These are phyloP conservation scores for Drosophila simulans DNA, from an alignment of 1,140 invertebrate species.

Conservation along the genomic window DNA sequence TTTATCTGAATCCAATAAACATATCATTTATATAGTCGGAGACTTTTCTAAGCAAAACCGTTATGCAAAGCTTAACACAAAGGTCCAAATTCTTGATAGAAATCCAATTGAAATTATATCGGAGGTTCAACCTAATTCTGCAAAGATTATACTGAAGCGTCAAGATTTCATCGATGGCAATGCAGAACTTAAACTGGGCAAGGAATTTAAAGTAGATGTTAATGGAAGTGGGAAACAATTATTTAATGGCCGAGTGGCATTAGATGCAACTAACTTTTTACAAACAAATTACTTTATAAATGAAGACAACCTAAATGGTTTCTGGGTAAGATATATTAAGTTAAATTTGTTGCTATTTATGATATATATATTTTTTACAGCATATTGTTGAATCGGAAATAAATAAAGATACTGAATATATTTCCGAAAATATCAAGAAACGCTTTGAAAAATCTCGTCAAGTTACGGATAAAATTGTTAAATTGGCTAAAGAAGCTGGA, in stretches of 20 bases:
- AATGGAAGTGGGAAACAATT: conserved; percentile 87
- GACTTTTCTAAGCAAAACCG: conserved; percentile 59
- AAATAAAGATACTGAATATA: conserved; percentile 79
- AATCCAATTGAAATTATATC: conserved; percentile 58
- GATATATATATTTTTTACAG: conserved; percentile 41
- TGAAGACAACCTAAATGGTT: conserved; percentile 87
- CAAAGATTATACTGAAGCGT: conserved; percentile 74
- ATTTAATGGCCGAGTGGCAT: conserved; percentile 86
- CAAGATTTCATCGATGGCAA: conserved; percentile 86
- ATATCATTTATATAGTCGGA: conserved; percentile 49
- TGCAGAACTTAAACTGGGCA: conserved; percentile 87
- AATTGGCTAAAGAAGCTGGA: conserved; percentile 86
- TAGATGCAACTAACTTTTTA: conserved; percentile 89
- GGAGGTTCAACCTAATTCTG: conserved; percentile 58
- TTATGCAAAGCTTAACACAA: conserved; percentile 53
- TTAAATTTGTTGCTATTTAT: not conserved
- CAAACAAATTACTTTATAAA: conserved; percentile 88
- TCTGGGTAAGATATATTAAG: conserved; percentile 85
- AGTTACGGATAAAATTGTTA: conserved; percentile 83
- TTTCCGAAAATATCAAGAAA: conserved; percentile 83
- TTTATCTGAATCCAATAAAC: conserved; percentile 72
- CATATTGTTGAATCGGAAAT: conserved; percentile 57
- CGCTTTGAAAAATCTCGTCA: conserved; percentile 76
- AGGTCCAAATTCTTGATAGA: conserved; percentile 55
- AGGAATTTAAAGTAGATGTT: conserved; percentile 87